Evolutionary conservation across 2,888 invertebrate species (phyloP).

Genomic region (Fragum fragum): DNA sequence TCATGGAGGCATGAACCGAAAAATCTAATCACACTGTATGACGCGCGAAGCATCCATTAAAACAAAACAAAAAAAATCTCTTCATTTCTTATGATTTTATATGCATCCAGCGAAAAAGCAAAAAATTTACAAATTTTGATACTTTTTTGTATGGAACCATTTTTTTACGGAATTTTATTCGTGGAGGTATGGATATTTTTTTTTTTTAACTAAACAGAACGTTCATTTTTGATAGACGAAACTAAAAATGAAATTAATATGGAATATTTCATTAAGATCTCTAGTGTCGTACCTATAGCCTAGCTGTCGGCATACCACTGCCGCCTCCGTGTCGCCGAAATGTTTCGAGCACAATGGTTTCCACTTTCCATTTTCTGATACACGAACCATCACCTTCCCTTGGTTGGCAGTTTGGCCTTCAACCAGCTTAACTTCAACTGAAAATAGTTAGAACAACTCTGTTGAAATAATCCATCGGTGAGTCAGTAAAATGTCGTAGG

Average conservation of each 20-base stretch:
- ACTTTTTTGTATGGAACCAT: too few species aligned
- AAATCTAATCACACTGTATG: too few species aligned
- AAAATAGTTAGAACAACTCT: not conserved
- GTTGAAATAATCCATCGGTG: too few species aligned
- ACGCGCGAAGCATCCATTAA: too few species aligned
- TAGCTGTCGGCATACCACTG: slow-evolving; percentile 5
- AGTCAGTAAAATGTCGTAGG: too few species aligned
- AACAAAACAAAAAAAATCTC: too few species aligned
- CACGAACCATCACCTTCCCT: slow-evolving; percentile 4
- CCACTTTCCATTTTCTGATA: not conserved
- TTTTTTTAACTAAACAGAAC: too few species aligned
- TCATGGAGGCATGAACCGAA: too few species aligned
- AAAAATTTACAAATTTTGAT: too few species aligned
- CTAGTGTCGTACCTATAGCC: slow-evolving; percentile 6
- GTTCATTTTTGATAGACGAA: too few species aligned
- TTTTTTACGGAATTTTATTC: not conserved
- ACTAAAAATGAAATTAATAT: not conserved
- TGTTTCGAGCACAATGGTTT: not conserved
- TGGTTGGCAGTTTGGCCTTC: not conserved
- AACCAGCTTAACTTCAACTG: not conserved
- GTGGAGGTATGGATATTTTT: not conserved
- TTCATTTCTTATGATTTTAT: not conserved
- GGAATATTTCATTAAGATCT: not conserved
- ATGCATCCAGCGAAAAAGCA: not conserved
- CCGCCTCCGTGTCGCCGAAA: not conserved